These are phyloP conservation scores for Nasonia oneida DNA, from an alignment of 2,888 invertebrate species.

Conservation along the genomic window DNA sequence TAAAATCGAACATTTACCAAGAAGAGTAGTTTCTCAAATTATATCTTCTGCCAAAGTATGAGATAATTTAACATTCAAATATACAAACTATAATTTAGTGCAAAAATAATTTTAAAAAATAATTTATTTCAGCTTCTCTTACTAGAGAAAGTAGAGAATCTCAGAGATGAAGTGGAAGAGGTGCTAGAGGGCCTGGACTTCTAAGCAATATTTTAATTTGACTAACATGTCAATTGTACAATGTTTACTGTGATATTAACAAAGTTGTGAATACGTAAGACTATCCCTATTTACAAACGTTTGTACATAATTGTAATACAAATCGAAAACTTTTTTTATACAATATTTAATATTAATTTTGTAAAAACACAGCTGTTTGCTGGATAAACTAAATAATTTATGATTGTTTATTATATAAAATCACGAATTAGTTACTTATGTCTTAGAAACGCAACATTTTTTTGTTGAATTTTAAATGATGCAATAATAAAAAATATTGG, in stretches of 20 bases:
- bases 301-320: neutral
- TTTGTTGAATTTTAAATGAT: neutral
- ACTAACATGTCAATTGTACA: constrained; percentile 1
- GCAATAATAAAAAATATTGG: neutral
- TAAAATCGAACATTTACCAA: constrained; percentile 86
- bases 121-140: constrained; percentile 85
- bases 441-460: neutral
- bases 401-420: neutral
- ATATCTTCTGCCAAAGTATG: constrained; percentile 92
- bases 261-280: constrained; percentile 3
- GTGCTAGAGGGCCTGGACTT: constrained; percentile 82
- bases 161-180: constrained; percentile 91
- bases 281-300: neutral
- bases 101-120: constrained; percentile 45
- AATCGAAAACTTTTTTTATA: neutral
- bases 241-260: constrained; percentile 54
- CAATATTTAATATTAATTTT: constrained; percentile 23
- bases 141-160: constrained; percentile 91
- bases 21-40: constrained; percentile 88
- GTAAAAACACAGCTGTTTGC: neutral
- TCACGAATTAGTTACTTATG: constrained; percentile 3
- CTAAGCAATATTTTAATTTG: constrained; percentile 47
- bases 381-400: neutral
- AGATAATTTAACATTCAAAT: constrained; percentile 49
- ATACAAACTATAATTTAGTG: constrained; percentile 43